Evolutionary conservation across 2,888 invertebrate genomes (phyloP).

Genomic region (Antheraea yamamai): DNA sequence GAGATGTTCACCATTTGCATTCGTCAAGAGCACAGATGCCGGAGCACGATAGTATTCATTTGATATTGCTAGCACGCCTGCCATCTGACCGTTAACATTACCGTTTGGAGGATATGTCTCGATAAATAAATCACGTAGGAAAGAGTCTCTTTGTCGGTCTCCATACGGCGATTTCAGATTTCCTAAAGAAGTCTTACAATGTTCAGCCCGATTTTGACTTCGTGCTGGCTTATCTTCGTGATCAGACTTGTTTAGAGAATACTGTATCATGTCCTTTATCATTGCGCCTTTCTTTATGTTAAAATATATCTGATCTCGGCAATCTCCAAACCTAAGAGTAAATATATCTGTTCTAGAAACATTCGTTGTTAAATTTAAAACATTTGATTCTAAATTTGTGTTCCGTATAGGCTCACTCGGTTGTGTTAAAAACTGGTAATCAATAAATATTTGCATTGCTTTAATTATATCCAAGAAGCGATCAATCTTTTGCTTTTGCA

Average conservation of each 20-base stretch:
- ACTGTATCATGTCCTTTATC: conserved; percentile 40
- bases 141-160: conserved; percentile 70
- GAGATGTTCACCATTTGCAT: conserved; percentile 69
- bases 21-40: conserved; percentile 68
- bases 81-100: conserved; percentile 70
- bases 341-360: conserved; percentile 35
- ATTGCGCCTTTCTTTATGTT: conserved; percentile 52
- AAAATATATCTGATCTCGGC: conserved; percentile 40
- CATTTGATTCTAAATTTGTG: conserved; percentile 2
- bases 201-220: conserved; percentile 50
- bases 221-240: conserved; percentile 44
- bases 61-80: conserved; percentile 73
- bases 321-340: conserved; percentile 39
- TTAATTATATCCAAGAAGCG: conserved; percentile 83
- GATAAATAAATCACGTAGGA: conserved; percentile 75
- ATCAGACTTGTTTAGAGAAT: conserved; percentile 45
- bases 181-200: conserved; percentile 51
- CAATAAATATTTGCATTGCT: conserved; percentile 68
- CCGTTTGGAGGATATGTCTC: conserved; percentile 74
- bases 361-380: conserved; percentile 4
- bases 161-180: conserved; percentile 56
- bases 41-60: conserved; percentile 68
- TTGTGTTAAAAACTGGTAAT: conserved; percentile 48
- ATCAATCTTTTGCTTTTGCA: conserved; percentile 80
- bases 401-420: not conserved